Percentiles rank a stretch among this genome's conserved stretches.
These are phyloP conservation scores for Azorinus chamasolen DNA, from an alignment of 2,888 invertebrate species.

Conservation along the genomic window DNA sequence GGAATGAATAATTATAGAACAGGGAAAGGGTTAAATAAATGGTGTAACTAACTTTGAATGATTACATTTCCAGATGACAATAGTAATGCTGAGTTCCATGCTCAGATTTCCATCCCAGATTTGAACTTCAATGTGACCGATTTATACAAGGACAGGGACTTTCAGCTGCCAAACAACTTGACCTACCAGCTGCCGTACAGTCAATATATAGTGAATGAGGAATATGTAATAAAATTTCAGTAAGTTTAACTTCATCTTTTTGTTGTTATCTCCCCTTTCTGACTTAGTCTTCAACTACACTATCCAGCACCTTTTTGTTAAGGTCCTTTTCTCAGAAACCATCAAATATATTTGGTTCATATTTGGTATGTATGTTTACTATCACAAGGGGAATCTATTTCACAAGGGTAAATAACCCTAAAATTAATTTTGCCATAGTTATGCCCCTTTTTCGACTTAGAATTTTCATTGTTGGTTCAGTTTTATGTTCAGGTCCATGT, in stretches of 20 bases:
- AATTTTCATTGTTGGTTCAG: not conserved
- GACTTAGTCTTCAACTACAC: too few relatives aligned
- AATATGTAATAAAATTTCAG: slow-evolving; percentile 12
- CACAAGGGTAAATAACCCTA: too few relatives aligned
- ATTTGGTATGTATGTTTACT: too few relatives aligned
- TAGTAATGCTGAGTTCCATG: slow-evolving; percentile 33
- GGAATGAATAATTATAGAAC: too few relatives aligned
- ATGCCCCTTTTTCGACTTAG: too few relatives aligned
- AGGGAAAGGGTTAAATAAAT: too few relatives aligned
- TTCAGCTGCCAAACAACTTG: slow-evolving; percentile 44
- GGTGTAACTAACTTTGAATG: not conserved
- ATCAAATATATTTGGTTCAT: too few relatives aligned
- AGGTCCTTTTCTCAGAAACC: too few relatives aligned
- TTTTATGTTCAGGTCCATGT: not conserved
- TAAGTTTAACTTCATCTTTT: not conserved
- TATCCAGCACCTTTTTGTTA: too few relatives aligned
- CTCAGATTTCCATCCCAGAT: slow-evolving; percentile 45
- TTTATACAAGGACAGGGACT: slow-evolving; percentile 9
- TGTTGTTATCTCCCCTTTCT: too few relatives aligned
- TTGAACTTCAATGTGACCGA: slow-evolving; percentile 57
- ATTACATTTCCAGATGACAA: slow-evolving; percentile 4
- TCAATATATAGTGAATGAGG: slow-evolving; percentile 33
- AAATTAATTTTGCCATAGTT: too few relatives aligned
- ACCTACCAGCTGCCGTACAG: slow-evolving; percentile 54
- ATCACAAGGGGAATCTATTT: too few relatives aligned